phyloP scores from a whole-genome alignment of 2,797 vertebrate species.

The Aphelocoma californica region DNA sequence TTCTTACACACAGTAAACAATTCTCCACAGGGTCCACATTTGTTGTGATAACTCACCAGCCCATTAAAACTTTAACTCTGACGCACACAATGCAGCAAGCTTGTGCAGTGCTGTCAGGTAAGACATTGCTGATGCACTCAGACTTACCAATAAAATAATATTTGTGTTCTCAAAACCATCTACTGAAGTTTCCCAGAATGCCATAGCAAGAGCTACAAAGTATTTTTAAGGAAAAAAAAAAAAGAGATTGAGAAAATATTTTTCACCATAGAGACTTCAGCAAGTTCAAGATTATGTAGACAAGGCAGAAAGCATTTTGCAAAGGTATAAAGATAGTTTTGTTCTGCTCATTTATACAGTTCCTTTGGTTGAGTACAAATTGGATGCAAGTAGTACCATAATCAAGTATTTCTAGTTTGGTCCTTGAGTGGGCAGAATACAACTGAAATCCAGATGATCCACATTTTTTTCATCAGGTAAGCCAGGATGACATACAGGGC shows the following conservation, averaged over 20 bases:
- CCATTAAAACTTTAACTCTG: not conserved
- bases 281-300: not conserved
- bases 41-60: constrained; percentile 15
- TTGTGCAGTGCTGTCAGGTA: not conserved
- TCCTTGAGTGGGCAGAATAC: not conserved
- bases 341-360: not conserved
- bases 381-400: not conserved
- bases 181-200: not conserved
- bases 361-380: not conserved
- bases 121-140: not conserved
- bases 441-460: constrained; percentile 31
- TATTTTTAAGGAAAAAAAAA: not conserved
- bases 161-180: not conserved
- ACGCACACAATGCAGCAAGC: not conserved
- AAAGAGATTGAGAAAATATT: not conserved
- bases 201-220: not conserved
- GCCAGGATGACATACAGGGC: not conserved
- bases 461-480: constrained; percentile 26
- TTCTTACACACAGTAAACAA: constrained; percentile 15
- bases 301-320: not conserved
- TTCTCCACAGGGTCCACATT: not conserved
- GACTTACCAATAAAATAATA: not conserved
- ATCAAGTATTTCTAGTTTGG: constrained; percentile 48
- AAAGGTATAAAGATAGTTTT: not conserved
- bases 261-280: not conserved